Percentiles rank a stretch among this genome's conserved stretches.
Evolutionary conservation across 2,113 vertebrate species (phyloP).

Genomic region (Hydrolagus affinis): DNA sequence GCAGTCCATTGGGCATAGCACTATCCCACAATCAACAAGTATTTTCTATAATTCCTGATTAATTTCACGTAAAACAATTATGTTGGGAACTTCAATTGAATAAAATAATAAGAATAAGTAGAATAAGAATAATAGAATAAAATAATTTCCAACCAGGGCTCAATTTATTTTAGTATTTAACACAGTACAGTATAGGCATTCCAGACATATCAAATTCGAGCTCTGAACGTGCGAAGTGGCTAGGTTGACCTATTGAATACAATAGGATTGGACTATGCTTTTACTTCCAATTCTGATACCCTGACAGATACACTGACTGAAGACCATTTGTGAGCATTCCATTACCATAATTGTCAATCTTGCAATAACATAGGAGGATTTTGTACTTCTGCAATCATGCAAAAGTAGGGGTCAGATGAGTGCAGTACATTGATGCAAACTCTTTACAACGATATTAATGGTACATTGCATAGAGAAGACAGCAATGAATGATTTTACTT

Average conservation of each 20-base stretch:
- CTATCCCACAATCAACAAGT: neutral
- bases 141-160: neutral
- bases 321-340: neutral
- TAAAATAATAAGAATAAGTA: neutral
- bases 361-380: constrained; percentile 8
- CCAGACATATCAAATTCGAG: neutral
- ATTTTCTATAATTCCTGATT: neutral
- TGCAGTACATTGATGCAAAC: neutral
- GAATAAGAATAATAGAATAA: too few relatives aligned
- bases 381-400: neutral
- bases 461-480: neutral
- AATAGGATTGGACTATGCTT: neutral
- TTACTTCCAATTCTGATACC: constrained; percentile 13
- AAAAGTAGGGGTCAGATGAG: constrained; percentile 17
- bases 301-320: neutral
- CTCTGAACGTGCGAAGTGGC: neutral
- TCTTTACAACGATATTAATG: neutral
- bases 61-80: neutral
- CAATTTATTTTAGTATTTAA: neutral
- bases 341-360: neutral
- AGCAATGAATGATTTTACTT: neutral
- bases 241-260: neutral
- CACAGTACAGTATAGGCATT: neutral
- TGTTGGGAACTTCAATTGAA: neutral
- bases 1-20: too few relatives aligned